Conservation (phyloP, 2,888 invertebrate genomes). For the Pyrocoelia pectoralis region DNA sequence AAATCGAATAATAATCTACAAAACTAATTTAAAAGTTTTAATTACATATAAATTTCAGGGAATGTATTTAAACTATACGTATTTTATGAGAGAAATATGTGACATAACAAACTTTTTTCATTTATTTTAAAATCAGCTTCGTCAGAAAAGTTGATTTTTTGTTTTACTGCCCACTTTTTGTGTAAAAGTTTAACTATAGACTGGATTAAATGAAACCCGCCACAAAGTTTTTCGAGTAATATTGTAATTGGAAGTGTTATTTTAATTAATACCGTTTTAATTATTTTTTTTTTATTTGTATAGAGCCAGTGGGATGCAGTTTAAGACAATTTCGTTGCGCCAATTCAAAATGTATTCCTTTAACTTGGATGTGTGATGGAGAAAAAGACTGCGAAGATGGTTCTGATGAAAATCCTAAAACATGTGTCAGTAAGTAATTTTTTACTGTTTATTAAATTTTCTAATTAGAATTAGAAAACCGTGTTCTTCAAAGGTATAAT, state of each 20-base stretch:
- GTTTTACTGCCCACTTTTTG: neutral
- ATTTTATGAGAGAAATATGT: no score
- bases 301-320: conserved; percentile 64
- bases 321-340: conserved; percentile 78
- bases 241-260: neutral
- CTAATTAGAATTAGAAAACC: no score
- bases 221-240: neutral
- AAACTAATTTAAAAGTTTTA: conserved; percentile 1
- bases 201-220: neutral
- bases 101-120: neutral
- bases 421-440: conserved; percentile 70
- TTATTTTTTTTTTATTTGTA: conserved; percentile 35
- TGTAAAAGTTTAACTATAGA: neutral
- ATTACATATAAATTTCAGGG: neutral
- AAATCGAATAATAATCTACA: neutral
- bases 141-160: neutral
- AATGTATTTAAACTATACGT: neutral
- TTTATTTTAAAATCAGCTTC: neutral
- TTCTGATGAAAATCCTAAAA: conserved; percentile 78
- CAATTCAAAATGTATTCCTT: conserved; percentile 78
- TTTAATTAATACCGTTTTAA: neutral
- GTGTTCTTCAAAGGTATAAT: no score
- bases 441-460: neutral
- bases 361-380: conserved; percentile 80
- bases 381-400: conserved; percentile 82